Percentiles rank a stretch among this genome's conserved stretches.
Conservation (phyloP, 1,140 invertebrate genomes). For the Lineus longissimus region DNA sequence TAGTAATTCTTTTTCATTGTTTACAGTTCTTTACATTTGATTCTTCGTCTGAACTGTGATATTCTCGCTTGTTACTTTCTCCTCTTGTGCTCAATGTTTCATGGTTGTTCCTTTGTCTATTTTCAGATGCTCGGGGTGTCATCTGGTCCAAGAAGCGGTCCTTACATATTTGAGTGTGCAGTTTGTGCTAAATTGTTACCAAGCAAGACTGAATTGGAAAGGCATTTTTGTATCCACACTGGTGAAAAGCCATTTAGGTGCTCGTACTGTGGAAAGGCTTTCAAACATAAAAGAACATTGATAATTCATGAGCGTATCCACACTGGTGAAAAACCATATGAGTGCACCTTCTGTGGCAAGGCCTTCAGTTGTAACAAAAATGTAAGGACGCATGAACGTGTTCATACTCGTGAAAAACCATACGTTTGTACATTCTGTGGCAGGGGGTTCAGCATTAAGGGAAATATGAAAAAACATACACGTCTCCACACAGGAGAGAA, state of each 20-base stretch:
- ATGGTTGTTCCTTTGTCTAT: too few species aligned
- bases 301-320: conserved; percentile 38
- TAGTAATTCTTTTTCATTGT: too few species aligned
- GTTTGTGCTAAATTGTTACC: too few species aligned
- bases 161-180: too few species aligned
- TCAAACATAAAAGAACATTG: conserved; percentile 45
- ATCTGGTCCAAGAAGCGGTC: too few species aligned
- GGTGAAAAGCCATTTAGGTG: conserved; percentile 23
- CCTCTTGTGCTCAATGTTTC: too few species aligned
- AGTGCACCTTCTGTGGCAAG: conserved; percentile 47
- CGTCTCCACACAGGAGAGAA: conserved; percentile 15
- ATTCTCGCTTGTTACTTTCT: too few species aligned
- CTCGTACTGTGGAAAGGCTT: conserved; percentile 42
- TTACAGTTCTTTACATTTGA: too few species aligned
- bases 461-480: conserved; percentile 1
- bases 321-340: conserved; percentile 51
- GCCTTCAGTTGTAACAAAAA: conserved; percentile 48
- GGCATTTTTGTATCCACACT: conserved; percentile 5
- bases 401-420: conserved; percentile 25
- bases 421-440: conserved; percentile 13
- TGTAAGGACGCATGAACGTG: conserved; percentile 43
- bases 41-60: too few species aligned
- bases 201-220: too few species aligned
- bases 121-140: too few species aligned
- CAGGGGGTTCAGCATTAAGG: background rate